Base-by-base conservation (phyloP, 2,888 invertebrate genomes). In the Netelia inedita region DNA sequence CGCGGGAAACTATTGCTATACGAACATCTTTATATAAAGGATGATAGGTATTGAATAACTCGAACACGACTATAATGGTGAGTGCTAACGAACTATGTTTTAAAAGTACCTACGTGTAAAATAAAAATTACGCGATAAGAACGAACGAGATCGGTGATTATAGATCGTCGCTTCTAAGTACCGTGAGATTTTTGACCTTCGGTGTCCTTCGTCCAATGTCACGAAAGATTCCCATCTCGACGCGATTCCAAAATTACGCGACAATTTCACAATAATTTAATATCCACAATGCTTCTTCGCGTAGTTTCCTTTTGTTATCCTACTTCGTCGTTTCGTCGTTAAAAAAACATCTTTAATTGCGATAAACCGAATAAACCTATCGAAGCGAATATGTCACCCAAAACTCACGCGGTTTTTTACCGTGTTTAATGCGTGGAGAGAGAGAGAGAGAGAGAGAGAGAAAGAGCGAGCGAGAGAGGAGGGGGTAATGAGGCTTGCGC, bases 11-110 rank as follows among this genome's bases (percentile, higher is more conserved):
- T 23, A 11, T 80, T 19, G 28, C 57, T n/a, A 23, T 55, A 50
- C 11, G 14, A 21, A 28, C 6, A 16, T 21, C 41, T 66, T 16
- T 28, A 28, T 21, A 23, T 35, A 59, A 80, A 35, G 73, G 73
- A 57, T 68, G 55, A 73, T 74, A 35, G 80, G 68, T 66, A 74
- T 73, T 80, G 63, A 80, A 80, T 73, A 80, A 66, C 80, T 9
- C 46, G 8, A 10, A 14, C 21, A 61, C 14, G 21, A 50, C 28
- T 50, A 55, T 19, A 53, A 55, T 74, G 8, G 14, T 14, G 46
- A 46, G 46, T 46, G 46, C 46, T 10, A 46, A 46, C 46, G 46
- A 46, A 46, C 46, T 46, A 46, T 46, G 46, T 46, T 46, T 10
- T 1, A 2, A 3, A 46, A 46, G 14, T 46, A 46, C n/a, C n/a